Evolutionary conservation across 2,797 vertebrate genomes (phyloP), one percentile per base, ranked within the genome.

Genomic region (Trachops cirrhosus): DNA sequence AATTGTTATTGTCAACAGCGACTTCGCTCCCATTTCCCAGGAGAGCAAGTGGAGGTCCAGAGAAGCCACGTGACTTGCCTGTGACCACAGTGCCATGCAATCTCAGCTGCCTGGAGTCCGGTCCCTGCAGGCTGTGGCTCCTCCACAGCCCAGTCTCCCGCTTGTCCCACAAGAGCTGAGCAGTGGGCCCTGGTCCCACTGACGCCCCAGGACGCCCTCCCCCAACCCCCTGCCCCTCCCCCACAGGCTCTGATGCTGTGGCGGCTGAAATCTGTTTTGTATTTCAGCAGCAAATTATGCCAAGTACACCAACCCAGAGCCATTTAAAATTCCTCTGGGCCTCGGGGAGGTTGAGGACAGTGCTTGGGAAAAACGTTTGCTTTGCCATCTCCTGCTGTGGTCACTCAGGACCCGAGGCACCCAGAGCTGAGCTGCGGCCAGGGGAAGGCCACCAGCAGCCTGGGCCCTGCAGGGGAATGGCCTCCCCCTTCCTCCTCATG

Each of bases 221-320:
- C 22, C 57, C 4, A 3, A 24, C 59, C 29, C 29, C 59, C 11
- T 12, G 5, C 5, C 59, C 29, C 29, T 7, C 29, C 59, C 59
- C 12, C 95, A 95, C 90, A 92, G 97, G 97, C 87, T 73, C 88
- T 75, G 92, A 96, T 97, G 50, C 44, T n/a, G 93, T 86, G 97
- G 97, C 90, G 54, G n/a, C 3, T 93, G 57, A 95, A 97, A 97
- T 98, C 98, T 98, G 98, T 94, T 98, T 98, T 97, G 59, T 94
- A 98, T 98, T 98, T 98, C 32, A 97, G 97, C 93, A 86, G 98
- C 97, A 96, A 98, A 98, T 98, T 98, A 97, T 97, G 98, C 97
- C 98, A 98, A 98, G 97, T 96, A 97, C 97, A 96, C 97, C 94
- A 98, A 98, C 97, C 96, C 96, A 89, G 97, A 97, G 97, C 95